These are phyloP conservation scores for Desoria tigrina DNA, from an alignment of 2,888 invertebrate species.

Conservation along the genomic window DNA sequence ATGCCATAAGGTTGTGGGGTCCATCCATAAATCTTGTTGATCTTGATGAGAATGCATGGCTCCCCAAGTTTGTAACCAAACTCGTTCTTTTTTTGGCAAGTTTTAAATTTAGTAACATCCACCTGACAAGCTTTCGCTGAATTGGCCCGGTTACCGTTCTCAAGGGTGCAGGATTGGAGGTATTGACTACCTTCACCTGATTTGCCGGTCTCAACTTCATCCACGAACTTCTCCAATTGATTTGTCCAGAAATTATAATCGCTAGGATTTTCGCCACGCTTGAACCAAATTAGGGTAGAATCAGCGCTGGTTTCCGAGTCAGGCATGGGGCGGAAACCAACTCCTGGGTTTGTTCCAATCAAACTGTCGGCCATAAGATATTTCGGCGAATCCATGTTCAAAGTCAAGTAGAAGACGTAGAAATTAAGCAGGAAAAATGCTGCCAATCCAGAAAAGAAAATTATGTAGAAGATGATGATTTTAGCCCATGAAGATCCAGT, in stretches of 20 bases:
- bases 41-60: constrained; percentile 94
- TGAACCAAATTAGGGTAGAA: constrained; percentile 96
- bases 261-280: constrained; percentile 62
- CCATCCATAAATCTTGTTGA: constrained; percentile 87
- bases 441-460: constrained; percentile 88
- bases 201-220: constrained; percentile 71
- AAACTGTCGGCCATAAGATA: constrained; percentile 84
- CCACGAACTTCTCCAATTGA: constrained; percentile 73
- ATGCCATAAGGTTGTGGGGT: constrained; percentile 64
- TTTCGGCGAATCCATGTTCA: constrained; percentile 81
- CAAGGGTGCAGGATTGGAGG: constrained; percentile 63
- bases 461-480: constrained; percentile 91
- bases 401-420: constrained; percentile 90
- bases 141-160: constrained; percentile 55
- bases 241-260: constrained; percentile 79
- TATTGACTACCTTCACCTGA: constrained; percentile 57
- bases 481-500: constrained; percentile 93
- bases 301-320: constrained; percentile 82
- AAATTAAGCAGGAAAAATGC: constrained; percentile 94
- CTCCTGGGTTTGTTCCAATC: constrained; percentile 87
- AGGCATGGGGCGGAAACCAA: constrained; percentile 97
- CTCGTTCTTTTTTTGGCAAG: constrained; percentile 74
- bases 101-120: constrained; percentile 69
- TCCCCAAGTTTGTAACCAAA: constrained; percentile 85
- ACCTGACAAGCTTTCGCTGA: constrained; percentile 67